Base-by-base conservation (phyloP, 1,140 invertebrate genomes). In the Neodiprion pinetum region DNA sequence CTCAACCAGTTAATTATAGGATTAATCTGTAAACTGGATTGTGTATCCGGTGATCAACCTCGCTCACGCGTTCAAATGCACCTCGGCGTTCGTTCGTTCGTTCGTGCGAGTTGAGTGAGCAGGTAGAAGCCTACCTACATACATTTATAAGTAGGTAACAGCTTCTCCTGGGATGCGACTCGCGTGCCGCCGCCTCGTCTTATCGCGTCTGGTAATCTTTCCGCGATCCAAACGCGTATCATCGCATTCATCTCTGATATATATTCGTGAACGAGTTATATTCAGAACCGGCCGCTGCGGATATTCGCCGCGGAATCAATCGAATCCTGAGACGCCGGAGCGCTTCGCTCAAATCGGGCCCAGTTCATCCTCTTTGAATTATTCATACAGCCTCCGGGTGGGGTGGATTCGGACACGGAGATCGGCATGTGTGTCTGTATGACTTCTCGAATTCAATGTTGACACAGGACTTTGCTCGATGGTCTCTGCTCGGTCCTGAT, bases 1-100 rank as follows among this genome's bases (percentile, higher is more conserved):
- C 71, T 67, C 72, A 70, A 53, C 65, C 75, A 68, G 66, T 76
- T 80, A 82, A 80, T 82, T 82, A 75, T 74, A 71, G 61, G 77
- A 80, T 76, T 80, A 80, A 80, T 79, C 74, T 67, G 70, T 72
- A 74, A 82, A 75, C 72, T 76, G 77, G 77, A 80, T 76, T 75
- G 21, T 23, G 73, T 73, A 77, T 79, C 78, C 78, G 74, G 73
- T 74, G 74, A 79, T 79, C 76, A 79, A 79, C 71, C 73, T 67
- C 71, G n/a, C 48, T 50, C 49, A 68, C 21, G 40, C 53, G 48
- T 48, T 76, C 2, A 71, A 40, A 47, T 5, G 1, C 70, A n/a
- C 8, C 49, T 40, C 8, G 11, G 40, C n/a, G 40, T 48, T 71
- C 12, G 48, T 10, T 1, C 28, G 7, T 7, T 71, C 49, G 49